Evolutionary conservation across 2,113 vertebrate species (phyloP).

Genomic region (Marcusenius ussheri): DNA sequence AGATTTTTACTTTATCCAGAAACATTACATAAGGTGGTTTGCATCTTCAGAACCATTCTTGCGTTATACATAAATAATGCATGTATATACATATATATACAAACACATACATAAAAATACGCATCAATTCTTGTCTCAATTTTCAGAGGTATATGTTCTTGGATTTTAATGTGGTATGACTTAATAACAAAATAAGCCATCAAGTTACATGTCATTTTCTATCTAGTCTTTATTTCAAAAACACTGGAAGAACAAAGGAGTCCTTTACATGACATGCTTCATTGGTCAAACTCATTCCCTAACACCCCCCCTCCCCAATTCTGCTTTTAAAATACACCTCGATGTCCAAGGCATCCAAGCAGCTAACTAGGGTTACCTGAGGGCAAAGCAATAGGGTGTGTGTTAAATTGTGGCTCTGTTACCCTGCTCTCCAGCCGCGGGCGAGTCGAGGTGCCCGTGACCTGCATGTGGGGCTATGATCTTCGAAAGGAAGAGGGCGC

Average conservation of each 20-base stretch:
- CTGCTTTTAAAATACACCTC: not conserved
- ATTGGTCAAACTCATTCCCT: not conserved
- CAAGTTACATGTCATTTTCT: not conserved
- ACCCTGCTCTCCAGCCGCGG: not conserved
- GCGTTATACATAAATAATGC: not conserved
- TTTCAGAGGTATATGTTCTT: not conserved
- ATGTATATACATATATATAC: not conserved
- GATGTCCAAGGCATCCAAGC: not conserved
- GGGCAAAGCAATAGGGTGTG: not conserved
- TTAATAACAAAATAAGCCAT: not conserved
- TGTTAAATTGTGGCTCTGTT: slow-evolving; percentile 12
- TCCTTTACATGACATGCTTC: not conserved
- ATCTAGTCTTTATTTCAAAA: not conserved
- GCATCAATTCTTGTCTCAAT: not conserved
- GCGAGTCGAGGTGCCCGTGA: not conserved
- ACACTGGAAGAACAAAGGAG: not conserved
- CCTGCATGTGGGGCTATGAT: not conserved
- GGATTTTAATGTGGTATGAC: not conserved
- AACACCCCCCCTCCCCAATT: not conserved
- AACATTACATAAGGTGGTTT: not conserved
- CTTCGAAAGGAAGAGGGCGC: slow-evolving; percentile 2
- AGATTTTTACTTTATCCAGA: not conserved
- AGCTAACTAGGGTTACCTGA: slow-evolving; percentile 31
- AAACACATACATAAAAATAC: not conserved
- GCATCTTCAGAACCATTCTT: not conserved